Evolutionary conservation across 2,888 invertebrate species (phyloP), one percentile per base, ranked within the genome.

Genomic region (Drosophila mercatorum): DNA sequence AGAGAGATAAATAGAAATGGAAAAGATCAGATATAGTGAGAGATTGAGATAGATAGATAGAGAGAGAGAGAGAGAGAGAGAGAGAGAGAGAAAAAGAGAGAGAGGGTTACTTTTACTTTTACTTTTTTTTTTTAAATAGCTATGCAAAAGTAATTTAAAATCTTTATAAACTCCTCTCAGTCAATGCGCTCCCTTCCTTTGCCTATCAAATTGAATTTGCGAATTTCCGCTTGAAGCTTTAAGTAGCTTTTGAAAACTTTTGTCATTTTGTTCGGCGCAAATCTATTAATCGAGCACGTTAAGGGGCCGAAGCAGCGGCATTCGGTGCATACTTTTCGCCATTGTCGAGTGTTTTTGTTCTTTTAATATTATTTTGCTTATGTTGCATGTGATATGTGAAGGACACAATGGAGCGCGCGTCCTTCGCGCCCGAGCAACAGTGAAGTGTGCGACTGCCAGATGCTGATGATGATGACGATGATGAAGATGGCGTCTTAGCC

Each of bases 341-440:
- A 36, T 36, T n/a, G 46, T 46, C 11, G 11, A 11, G 12, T 26
- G 11, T 10, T 2, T 38, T 36, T 26, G 46, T 26, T 36, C 36
- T 14, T 38, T 47, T 38, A 12, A 41, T 56, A 22, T 12, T 57
- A 31, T 58, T 58, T 41, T 72, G 69, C 76, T 72, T 76, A 43
- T 55, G 68, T 46, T 75, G 75, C 75, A 72, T 61, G 43, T 68
- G 68, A 58, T 58, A 59, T 68, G 44, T 65, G 63, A 77, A 77
- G 77, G 74, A 67, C 77, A 66, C 43, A 31, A 58, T 22, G 43
- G 46, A 34, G 46, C 36, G 40, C 40, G 73, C 53, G 52, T 59
- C 49, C 72, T 51, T 22, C 60, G 58, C 55, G 58, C 38, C 43
- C 7, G 17, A 28, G 66, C 65, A 66, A 28, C 47, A 51, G 68